Base-by-base conservation (phyloP, 2,797 vertebrate species). In the Notoglanidium macrostoma region DNA sequence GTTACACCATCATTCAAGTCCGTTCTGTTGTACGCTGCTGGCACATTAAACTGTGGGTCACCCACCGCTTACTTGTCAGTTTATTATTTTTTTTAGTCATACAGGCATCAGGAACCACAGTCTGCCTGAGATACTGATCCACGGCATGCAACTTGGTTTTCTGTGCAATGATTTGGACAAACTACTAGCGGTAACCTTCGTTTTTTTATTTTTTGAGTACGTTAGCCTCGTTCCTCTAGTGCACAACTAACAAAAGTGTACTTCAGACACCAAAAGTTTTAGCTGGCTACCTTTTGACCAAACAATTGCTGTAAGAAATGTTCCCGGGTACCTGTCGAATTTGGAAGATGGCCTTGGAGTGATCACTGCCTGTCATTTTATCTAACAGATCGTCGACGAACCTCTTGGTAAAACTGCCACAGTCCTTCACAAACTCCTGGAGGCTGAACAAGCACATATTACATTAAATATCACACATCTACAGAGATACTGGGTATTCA, bases 361-460 rank as follows among this genome's bases (percentile, higher is more conserved):
- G 98, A 94, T 99, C 98, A 0, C 95, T 96, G 51, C 95, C 96
- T 0, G 98, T 99, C 96, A 99, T 97, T 93, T 98, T 98, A 94
- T 99, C 98, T 91, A 99, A 93, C 82, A 99, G 95, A 81, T 97
- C 96, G 26, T 99, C 97, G 21, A 99, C 98, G 90, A 98, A 95
- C 79, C 89, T 96, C 92, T 96, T 97, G 70, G 97, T 98, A 90
- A 96, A 95, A 90, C 92, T 93, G 79, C 98, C 96, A 85, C 98
- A 97, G 17, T 96, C 97, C 91, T 98, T 99, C 83, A 98, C 97
- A 89, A 99, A 99, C 92, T 99, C 98, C 93, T 99, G 98, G 89
- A 99, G 93, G 92, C 98, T 99, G 76, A 35, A 83, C n/a, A 83
- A 6, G n/a, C 9, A 67, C 40, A 82, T 2, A 82, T 21, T 2